Evolutionary conservation across 2,888 invertebrate species (phyloP), one percentile per base, ranked within the genome.

Genomic region (Isotomurus palustris): DNA sequence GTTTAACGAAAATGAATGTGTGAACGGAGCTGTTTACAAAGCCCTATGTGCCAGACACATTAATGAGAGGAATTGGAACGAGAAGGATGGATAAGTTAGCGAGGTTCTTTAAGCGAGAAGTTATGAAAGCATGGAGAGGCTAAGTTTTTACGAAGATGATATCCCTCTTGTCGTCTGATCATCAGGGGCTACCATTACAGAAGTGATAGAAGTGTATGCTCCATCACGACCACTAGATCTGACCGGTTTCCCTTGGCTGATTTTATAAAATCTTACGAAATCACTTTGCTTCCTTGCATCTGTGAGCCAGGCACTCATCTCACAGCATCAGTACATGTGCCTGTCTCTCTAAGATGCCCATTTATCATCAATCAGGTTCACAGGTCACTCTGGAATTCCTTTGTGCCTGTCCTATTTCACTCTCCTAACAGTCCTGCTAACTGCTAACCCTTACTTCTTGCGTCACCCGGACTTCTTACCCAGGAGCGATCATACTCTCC

Each of bases 211-310:
- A 28, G 28, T 25, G 29, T 24, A 6, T 22, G 21, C 28, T n/a
- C n/a, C n/a, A 38, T 36, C 24, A 32, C 41, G 44, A 49, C 8
- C 51, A 59, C 62, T 40, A 54, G 62, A 62, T 58, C 53, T 52
- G 56, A 62, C 62, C 56, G 52, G 65, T 65, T 65, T 47, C 58
- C 52, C 56, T 60, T 60, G 53, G 54, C 45, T 35, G 45, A 22
- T 19, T 12, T n/a, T 35, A 40, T n/a, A 32, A 19, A 32, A 58
- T 60, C 66, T 66, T 66, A 63, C 59, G 66, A 63, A 66, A 66
- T 61, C 55, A 35, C 49, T 32, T 50, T 36, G 41, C 54, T 66
- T 63, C 55, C 60, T 62, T 62, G 55, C 61, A 57, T 58, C 45
- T 51, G 28, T 43, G 24, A 43, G 24, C 43, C 43, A 43, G 43